phyloP scores from a whole-genome alignment of 2,113 vertebrate species.

The Chitala chitala region DNA sequence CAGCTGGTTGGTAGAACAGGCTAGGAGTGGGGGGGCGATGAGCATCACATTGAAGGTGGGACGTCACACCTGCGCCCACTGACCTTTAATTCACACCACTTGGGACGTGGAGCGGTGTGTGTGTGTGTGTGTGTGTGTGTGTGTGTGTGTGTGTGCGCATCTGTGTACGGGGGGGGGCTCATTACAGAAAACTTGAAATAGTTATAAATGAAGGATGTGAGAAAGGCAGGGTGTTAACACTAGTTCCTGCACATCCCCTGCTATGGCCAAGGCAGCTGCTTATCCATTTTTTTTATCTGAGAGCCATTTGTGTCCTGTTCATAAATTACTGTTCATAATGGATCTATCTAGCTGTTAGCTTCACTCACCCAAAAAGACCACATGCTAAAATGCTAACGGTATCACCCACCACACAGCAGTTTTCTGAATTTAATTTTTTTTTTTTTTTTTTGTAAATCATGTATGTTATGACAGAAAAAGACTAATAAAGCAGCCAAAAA shows the following conservation, averaged over 20 bases:
- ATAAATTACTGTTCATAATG: conserved; percentile 37
- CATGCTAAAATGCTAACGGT: background rate
- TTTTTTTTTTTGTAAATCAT: no score
- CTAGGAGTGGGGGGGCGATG: conserved; percentile 35
- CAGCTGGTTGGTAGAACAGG: conserved; percentile 62
- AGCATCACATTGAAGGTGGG: conserved; percentile 39
- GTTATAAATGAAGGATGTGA: conserved; percentile 68
- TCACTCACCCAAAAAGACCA: background rate
- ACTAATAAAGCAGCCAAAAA: conserved; percentile 36
- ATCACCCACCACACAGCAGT: no score
- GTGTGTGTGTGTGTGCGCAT: no score
- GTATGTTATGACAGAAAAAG: no score
- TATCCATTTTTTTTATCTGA: conserved; percentile 51
- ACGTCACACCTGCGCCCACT: conserved; percentile 53
- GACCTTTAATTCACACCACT: conserved; percentile 50
- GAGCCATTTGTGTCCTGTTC: conserved; percentile 41
- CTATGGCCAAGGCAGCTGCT: conserved; percentile 50
- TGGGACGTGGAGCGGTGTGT: conserved; percentile 37
- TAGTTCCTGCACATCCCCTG: conserved; percentile 55
- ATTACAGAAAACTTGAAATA: conserved; percentile 41
- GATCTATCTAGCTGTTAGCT: conserved; percentile 11
- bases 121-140: no score
- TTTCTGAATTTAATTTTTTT: no score
- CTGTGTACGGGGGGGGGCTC: conserved; percentile 40
- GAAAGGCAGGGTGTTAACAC: conserved; percentile 61